Base-by-base conservation (phyloP, 2,888 invertebrate genomes). In the Papilio protenor region DNA sequence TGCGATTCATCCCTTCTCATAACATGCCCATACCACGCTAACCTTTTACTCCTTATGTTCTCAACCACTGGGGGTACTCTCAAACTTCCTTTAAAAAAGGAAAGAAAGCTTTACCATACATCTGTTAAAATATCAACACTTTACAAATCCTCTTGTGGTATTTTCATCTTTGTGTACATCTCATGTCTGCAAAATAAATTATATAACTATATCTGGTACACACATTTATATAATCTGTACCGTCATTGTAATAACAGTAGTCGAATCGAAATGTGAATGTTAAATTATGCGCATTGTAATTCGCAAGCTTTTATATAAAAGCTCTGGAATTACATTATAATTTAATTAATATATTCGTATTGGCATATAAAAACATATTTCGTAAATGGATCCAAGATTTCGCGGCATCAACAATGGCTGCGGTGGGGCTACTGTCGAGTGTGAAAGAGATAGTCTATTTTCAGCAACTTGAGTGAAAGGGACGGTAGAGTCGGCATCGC, bases 401-500 rank as follows among this genome's bases (percentile, higher is more conserved):
- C 80, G 79, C 76, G 79, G 75, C 80, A 79, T 79, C 80, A 79
- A 81, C 81, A 78, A 78, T 82, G 83, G 83, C 78, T 81, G 81
- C 23, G 88, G 81, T 87, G 21, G 86, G 88, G 82, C 59, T 79
- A 76, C 75, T 66, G 66, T 21, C 74, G 45, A 16, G 82, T 70
- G 79, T 11, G 79, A 82, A 55, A 4, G 80, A 18, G 84, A 80
- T 49, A 66, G 82, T 64, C 33, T 23, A 61, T 16, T n/a, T 52
- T 18, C 40, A 40, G 74, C 8, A 12, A 23, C 45, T 16, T 40
- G 77, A 55, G 70, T 6, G 66, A 78, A 18, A 4, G 85, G 81
- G 88, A 87, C 21, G 73, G 83, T 6, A 4, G 81, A 78, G 81
- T 84, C 83, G 86, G 87, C 85, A 82, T 83, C 88, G 91, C 90